phyloP scores from a whole-genome alignment of 1,140 invertebrate genomes.

The Drosophila nigrodunni region DNA sequence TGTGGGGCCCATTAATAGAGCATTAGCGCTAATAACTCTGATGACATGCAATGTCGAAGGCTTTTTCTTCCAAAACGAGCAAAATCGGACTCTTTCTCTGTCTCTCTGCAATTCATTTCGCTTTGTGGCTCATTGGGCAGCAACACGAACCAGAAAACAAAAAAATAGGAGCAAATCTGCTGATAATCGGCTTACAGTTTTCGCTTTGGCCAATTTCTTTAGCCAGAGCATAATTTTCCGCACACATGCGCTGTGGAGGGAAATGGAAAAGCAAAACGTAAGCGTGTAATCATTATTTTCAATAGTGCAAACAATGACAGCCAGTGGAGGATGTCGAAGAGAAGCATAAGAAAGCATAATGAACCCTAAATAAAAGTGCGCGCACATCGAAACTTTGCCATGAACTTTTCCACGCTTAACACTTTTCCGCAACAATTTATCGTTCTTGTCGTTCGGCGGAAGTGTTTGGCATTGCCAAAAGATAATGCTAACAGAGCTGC shows the following conservation, averaged over 20 bases:
- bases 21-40: conserved; percentile 61
- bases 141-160: not conserved
- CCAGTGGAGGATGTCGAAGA: conserved; percentile 2
- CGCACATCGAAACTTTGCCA: conserved; percentile 59
- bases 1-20: conserved; percentile 49
- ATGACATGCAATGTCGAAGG: conserved; percentile 62
- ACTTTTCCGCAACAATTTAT: conserved; percentile 74
- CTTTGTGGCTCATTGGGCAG: conserved; percentile 49
- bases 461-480: conserved; percentile 71
- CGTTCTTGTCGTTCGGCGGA: conserved; percentile 63
- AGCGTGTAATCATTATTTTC: conserved; percentile 68
- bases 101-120: conserved; percentile 47
- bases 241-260: conserved; percentile 13
- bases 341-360: conserved; percentile 58
- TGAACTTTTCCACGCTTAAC: conserved; percentile 70
- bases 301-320: conserved; percentile 49
- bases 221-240: conserved; percentile 50
- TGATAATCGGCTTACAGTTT: conserved; percentile 70
- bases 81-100: not conserved
- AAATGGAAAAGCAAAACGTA: conserved; percentile 50
- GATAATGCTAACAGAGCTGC: conserved; percentile 47
- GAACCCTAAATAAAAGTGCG: conserved; percentile 72
- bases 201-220: conserved; percentile 55
- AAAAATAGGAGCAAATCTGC: conserved; percentile 39
- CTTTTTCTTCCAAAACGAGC: not conserved